Base-by-base conservation (phyloP, 2,113 vertebrate genomes). In the Sceloporus tristichus region DNA sequence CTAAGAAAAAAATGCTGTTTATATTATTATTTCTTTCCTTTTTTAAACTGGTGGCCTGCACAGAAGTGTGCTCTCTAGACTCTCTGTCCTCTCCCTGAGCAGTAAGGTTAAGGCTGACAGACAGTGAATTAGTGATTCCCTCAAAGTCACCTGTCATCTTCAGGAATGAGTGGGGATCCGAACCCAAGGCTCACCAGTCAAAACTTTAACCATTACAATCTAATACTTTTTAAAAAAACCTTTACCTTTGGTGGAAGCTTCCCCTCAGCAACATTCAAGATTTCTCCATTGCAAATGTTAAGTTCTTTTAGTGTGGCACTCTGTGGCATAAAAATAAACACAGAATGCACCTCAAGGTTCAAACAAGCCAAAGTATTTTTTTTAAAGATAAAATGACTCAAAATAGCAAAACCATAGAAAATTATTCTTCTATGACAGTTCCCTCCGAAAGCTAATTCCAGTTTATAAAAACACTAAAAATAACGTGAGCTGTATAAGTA, bases 221-320 rank as follows among this genome's bases (percentile, higher is more conserved):
- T 6, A 83, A 3, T 65, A 8, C 38, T 48, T 48, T 48, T 48
- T 48, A 48, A 48, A 48, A 42, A 87, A 66, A 79, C 2, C 79
- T 91, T 94, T 94, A 98, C 99, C 98, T 95, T 98, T 3, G 97
- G 97, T 90, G 97, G 98, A 82, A 99, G 97, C 53, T 95, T 96
- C 82, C 99, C 99, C 94, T 98, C 98, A 21, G 94, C 95, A 88
- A 99, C 23, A 40, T 99, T 95, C 88, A 99, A 93, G 6, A 98
- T 98, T 56, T 99, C 99, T 88, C 99, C 99, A 40, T 94, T 97
- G 92, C 85, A 95, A 9, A 99, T 93, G 53, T 96, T 97, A 74
- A 98, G 93, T 7, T 98, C 98, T 83, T 97, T 96, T 93, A 99
- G 89, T n/a, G 97, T 95, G n/a, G 97, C 96, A 82, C 96, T 96